A percentile compares a stretch with the other conserved stretches of the same genome.
Conservation (phyloP, 64 coral and sea anemone species). For the Stichodactyla mertensii region DNA sequence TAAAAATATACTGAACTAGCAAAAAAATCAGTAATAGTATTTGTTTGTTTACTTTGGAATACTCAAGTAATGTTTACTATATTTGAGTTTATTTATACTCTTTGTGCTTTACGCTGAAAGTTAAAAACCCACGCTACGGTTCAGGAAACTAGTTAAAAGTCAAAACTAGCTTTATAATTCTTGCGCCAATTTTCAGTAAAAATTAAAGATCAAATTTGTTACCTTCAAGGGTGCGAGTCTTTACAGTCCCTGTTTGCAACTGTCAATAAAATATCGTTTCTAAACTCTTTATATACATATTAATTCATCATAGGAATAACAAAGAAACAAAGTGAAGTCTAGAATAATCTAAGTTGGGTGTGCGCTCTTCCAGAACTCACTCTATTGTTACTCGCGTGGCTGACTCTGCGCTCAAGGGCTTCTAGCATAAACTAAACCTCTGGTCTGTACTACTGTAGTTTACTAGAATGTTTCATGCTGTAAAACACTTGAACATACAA, state of each 20-base stretch:
- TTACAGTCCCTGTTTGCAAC: not conserved
- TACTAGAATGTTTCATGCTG: too few relatives aligned
- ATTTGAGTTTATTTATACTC: too few relatives aligned
- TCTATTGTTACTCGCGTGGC: not conserved
- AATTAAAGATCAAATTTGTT: not conserved
- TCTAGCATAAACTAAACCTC: not conserved
- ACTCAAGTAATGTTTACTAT: too few relatives aligned
- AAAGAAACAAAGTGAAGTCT: not conserved
- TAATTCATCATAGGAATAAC: not conserved
- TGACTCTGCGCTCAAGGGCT: too few relatives aligned
- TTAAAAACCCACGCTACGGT: too few relatives aligned
- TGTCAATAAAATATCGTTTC: not conserved
- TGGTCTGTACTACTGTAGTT: not conserved
- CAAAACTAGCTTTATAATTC: not conserved
- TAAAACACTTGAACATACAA: too few relatives aligned
- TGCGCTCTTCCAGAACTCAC: not conserved
- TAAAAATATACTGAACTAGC: too few relatives aligned
- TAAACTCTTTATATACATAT: not conserved
- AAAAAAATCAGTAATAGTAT: too few relatives aligned
- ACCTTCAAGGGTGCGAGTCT: not conserved
- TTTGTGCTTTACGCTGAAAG: too few relatives aligned
- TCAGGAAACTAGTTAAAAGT: too few relatives aligned
- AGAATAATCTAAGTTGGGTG: not conserved
- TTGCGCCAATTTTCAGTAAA: too few relatives aligned
- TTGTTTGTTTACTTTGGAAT: too few relatives aligned